phyloP scores from a whole-genome alignment of 2,888 invertebrate species.

The Nymphalis c-album region DNA sequence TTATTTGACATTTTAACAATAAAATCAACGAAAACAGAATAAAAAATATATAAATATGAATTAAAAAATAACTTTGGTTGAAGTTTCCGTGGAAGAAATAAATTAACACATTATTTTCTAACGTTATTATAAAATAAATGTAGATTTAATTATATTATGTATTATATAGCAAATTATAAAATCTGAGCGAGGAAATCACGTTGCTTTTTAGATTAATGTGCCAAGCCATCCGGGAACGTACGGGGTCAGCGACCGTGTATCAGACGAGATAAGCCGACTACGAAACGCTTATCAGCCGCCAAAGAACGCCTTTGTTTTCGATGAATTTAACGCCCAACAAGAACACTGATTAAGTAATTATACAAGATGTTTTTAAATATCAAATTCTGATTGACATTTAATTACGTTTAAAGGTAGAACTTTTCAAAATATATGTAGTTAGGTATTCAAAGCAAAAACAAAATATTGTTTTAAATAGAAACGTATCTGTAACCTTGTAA shows the following conservation, averaged over 20 bases:
- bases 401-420: not conserved
- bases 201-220: slow-evolving; percentile 52
- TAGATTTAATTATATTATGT: not conserved
- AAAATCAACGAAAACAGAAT: not conserved
- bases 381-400: not conserved
- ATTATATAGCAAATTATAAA: slow-evolving; percentile 7
- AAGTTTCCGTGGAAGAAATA: too few species aligned
- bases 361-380: not conserved
- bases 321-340: slow-evolving; percentile 61
- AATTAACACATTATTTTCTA: too few species aligned
- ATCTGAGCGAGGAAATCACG: slow-evolving; percentile 37
- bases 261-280: slow-evolving; percentile 70
- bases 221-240: slow-evolving; percentile 55
- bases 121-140: too few species aligned
- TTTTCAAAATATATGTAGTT: too few species aligned
- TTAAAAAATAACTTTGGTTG: too few species aligned
- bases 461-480: too few species aligned
- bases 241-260: slow-evolving; percentile 73
- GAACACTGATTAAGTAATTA: slow-evolving; percentile 61
- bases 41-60: not conserved
- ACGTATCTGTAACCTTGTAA: not conserved
- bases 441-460: too few species aligned
- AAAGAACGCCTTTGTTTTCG: slow-evolving; percentile 75
- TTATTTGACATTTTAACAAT: not conserved
- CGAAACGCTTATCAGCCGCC: slow-evolving; percentile 70